Conservation (phyloP, 2,888 invertebrate genomes). For the Copidosoma aretas region DNA sequence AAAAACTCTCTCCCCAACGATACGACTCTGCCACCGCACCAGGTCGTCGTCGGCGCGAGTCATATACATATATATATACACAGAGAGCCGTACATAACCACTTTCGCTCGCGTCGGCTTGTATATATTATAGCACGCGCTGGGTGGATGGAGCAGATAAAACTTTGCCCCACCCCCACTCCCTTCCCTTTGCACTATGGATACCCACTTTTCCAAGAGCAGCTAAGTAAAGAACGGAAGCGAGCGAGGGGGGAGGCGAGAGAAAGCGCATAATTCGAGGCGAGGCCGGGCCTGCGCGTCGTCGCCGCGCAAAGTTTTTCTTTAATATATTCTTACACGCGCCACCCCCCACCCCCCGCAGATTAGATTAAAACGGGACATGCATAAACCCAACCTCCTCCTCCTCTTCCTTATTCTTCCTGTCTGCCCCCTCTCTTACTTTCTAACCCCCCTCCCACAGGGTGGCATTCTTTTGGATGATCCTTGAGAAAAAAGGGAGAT, state of each 20-base stretch:
- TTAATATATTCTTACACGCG: constrained; percentile 62
- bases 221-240: constrained; percentile 8
- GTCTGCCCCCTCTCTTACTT: too few species aligned
- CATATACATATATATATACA: background rate
- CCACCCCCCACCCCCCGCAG: constrained; percentile 45
- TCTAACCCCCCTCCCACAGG: background rate
- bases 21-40: too few species aligned
- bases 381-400: constrained; percentile 48
- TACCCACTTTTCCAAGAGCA: background rate
- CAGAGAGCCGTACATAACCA: background rate
- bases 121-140: constrained; percentile 26
- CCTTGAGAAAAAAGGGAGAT: constrained; percentile 9
- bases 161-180: constrained; percentile 12
- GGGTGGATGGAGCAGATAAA: constrained; percentile 32
- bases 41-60: too few species aligned
- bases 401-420: too few species aligned
- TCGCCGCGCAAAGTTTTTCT: constrained; percentile 57
- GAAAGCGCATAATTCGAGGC: too few species aligned
- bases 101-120: background rate
- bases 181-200: background rate
- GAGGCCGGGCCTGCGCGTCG: too few species aligned
- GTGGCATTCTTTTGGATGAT: constrained; percentile 1
- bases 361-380: constrained; percentile 61
- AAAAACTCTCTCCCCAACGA: too few species aligned
- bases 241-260: constrained; percentile 28